phyloP scores from a whole-genome alignment of 2,113 vertebrate species.

The Oncorhynchus kisutch region DNA sequence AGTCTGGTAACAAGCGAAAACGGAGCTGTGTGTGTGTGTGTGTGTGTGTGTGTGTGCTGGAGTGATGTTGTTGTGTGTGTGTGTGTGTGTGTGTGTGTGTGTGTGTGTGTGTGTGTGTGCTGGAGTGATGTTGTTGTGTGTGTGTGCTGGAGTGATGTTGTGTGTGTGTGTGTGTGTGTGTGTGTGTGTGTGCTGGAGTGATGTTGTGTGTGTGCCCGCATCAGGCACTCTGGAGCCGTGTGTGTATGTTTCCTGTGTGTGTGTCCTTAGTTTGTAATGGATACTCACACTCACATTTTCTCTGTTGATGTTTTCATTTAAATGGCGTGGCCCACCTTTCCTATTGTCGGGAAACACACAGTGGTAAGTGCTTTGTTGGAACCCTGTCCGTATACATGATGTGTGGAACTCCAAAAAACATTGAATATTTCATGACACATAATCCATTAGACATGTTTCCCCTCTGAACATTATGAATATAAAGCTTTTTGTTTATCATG shows the following conservation, averaged over 20 bases:
- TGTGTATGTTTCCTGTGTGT: too few species aligned
- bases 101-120: too few species aligned
- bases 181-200: too few species aligned
- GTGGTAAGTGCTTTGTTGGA: slow-evolving; percentile 67
- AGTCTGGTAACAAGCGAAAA: slow-evolving; percentile 39
- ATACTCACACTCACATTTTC: slow-evolving; percentile 1
- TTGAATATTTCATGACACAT: slow-evolving; percentile 75
- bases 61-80: not conserved
- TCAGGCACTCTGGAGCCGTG: too few species aligned
- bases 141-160: too few species aligned
- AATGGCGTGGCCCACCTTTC: slow-evolving; percentile 58
- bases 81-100: too few species aligned
- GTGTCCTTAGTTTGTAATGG: too few species aligned
- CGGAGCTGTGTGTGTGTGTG: slow-evolving; percentile 14
- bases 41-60: too few species aligned
- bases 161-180: too few species aligned
- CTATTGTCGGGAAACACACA: slow-evolving; percentile 70
- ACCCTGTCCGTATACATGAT: slow-evolving; percentile 43
- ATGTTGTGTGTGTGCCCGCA: too few species aligned
- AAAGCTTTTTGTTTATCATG: slow-evolving; percentile 50
- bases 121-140: too few species aligned
- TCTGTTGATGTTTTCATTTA: slow-evolving; percentile 62
- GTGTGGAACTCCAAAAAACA: slow-evolving; percentile 59
- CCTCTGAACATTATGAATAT: slow-evolving; percentile 30
- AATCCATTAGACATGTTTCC: slow-evolving; percentile 72